phyloP scores from a whole-genome alignment of 2,888 invertebrate genomes.

The Altica lythri region DNA sequence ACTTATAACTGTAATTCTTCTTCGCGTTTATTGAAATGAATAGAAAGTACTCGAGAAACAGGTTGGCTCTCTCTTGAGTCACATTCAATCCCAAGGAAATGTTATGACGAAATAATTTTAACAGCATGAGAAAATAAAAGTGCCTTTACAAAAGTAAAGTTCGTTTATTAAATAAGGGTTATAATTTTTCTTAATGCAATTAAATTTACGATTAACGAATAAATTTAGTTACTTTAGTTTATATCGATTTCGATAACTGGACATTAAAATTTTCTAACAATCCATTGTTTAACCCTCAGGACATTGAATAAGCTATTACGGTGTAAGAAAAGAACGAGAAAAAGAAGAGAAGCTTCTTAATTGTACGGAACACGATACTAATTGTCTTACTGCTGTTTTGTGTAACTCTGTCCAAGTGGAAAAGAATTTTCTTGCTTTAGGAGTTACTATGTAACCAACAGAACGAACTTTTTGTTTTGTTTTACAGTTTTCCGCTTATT shows the following conservation, averaged over 20 bases:
- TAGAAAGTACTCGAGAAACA: constrained; percentile 29
- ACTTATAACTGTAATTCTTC: constrained; percentile 30
- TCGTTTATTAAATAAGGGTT: no score
- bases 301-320: constrained; percentile 8
- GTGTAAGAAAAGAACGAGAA: constrained; percentile 35
- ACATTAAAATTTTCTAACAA: not conserved
- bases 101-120: constrained; percentile 10
- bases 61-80: constrained; percentile 24
- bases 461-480: constrained; percentile 33
- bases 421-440: constrained; percentile 39
- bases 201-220: no score
- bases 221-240: no score
- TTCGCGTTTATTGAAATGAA: constrained; percentile 30
- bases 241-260: no score
- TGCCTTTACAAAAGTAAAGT: not conserved
- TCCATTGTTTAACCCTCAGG: constrained; percentile 8
- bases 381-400: constrained; percentile 57
- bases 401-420: constrained; percentile 53
- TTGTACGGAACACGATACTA: constrained; percentile 58
- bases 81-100: constrained; percentile 17
- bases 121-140: not conserved
- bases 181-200: no score
- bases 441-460: constrained; percentile 26
- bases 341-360: constrained; percentile 53
- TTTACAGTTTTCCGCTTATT: not conserved